phyloP scores from a whole-genome alignment of 2,797 vertebrate species.

The Trematomus bernacchii region DNA sequence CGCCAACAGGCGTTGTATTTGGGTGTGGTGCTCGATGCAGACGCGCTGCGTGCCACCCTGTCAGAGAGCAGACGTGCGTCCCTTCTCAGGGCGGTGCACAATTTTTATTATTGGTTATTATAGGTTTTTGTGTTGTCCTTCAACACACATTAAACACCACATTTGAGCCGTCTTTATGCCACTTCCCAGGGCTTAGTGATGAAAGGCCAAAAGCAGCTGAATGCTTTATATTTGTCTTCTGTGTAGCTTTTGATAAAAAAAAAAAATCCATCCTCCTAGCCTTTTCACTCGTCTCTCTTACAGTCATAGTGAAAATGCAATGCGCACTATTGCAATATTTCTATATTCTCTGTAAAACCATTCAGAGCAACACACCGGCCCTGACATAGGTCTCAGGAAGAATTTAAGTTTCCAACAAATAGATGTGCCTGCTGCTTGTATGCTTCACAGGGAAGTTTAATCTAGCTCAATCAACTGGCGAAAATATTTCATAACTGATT shows the following conservation, averaged over 20 bases:
- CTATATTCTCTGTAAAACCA: slow-evolving; percentile 37
- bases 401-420: slow-evolving; percentile 28
- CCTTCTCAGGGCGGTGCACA: too few relatives aligned
- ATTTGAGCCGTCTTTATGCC: slow-evolving; percentile 45
- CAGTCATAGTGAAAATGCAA: slow-evolving; percentile 51
- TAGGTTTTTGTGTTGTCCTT: slow-evolving; percentile 39
- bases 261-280: slow-evolving; percentile 67
- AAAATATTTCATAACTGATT: slow-evolving; percentile 48
- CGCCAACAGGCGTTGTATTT: too few relatives aligned
- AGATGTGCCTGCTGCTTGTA: slow-evolving; percentile 40
- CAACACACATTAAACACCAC: slow-evolving; percentile 49
- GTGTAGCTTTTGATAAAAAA: slow-evolving; percentile 71
- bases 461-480: slow-evolving; percentile 26
- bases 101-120: slow-evolving; percentile 12
- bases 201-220: slow-evolving; percentile 46
- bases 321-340: slow-evolving; percentile 29
- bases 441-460: slow-evolving; percentile 33
- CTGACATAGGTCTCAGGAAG: slow-evolving; percentile 20
- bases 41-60: too few relatives aligned
- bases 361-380: slow-evolving; percentile 40
- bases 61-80: too few relatives aligned
- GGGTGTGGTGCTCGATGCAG: too few relatives aligned
- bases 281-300: slow-evolving; percentile 55
- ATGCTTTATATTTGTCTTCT: slow-evolving; percentile 72
- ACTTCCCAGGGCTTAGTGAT: slow-evolving; percentile 50